These are phyloP conservation scores for Aphis craccivora DNA, from an alignment of 1,140 invertebrate species.

Conservation along the genomic window DNA sequence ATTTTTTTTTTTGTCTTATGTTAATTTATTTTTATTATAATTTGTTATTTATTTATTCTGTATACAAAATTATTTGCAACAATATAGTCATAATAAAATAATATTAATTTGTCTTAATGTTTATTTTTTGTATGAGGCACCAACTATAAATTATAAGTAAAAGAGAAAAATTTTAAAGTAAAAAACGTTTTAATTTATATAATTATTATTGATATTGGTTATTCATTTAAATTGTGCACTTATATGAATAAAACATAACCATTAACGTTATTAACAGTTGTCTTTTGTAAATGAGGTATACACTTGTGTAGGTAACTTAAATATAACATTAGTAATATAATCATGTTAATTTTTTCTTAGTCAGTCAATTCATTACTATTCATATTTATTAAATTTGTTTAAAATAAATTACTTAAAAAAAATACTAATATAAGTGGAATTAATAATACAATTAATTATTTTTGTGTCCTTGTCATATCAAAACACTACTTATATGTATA, in stretches of 20 bases:
- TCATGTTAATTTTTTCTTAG: background rate
- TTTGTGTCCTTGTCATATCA: background rate
- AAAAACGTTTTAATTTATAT: background rate
- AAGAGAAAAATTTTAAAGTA: background rate
- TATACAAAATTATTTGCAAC: background rate
- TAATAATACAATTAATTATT: background rate
- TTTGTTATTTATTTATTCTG: background rate
- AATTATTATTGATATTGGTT: background rate
- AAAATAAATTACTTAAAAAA: conserved; percentile 2
- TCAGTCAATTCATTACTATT: background rate
- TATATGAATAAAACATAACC: background rate
- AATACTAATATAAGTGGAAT: background rate
- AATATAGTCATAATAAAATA: background rate
- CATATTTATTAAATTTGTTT: background rate
- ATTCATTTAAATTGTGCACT: background rate
- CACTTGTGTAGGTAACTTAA: background rate
- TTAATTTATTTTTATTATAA: background rate
- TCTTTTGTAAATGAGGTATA: background rate
- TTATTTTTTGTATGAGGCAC: background rate
- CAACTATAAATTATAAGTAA: background rate
- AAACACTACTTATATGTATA: background rate
- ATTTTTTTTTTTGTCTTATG: background rate
- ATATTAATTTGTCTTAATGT: background rate
- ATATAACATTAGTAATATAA: background rate
- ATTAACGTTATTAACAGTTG: background rate